Conservation (phyloP, 2,113 vertebrate species). For the Stegostoma tigrinum region DNA sequence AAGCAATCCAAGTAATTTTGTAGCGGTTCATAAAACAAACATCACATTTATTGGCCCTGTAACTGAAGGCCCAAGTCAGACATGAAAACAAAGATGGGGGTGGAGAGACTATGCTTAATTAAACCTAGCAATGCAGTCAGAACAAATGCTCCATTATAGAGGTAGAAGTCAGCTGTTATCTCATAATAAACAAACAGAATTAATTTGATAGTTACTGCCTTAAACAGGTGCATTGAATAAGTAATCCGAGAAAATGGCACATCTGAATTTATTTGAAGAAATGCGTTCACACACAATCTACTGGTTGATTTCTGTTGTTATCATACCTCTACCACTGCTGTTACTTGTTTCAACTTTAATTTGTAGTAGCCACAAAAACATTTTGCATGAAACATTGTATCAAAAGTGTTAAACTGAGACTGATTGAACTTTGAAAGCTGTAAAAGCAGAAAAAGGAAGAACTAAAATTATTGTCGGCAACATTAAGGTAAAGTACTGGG, state of each 20-base stretch:
- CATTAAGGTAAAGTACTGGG: no score
- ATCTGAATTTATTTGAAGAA: background rate
- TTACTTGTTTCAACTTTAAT: no score
- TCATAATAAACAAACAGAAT: background rate
- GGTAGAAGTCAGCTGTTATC: background rate
- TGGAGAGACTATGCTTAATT: background rate
- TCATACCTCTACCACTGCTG: no score
- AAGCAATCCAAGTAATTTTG: background rate
- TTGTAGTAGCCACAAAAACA: no score
- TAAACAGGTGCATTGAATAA: background rate
- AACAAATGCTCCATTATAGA: background rate
- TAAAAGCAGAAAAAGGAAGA: no score
- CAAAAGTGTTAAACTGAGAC: no score
- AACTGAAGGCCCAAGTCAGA: background rate
- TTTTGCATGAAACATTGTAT: no score
- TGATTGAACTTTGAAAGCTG: no score
- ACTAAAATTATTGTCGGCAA: no score
- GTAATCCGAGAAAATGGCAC: background rate
- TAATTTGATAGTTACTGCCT: background rate
- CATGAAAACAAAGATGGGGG: background rate
- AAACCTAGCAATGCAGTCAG: background rate
- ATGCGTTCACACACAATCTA: no score
- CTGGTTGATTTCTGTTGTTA: no score
- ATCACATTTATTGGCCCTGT: background rate
- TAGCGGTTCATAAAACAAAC: background rate